Percentiles rank a stretch among this genome's conserved stretches.
Evolutionary conservation across 2,113 vertebrate genomes (phyloP).

Genomic region (Camelus bactrianus): DNA sequence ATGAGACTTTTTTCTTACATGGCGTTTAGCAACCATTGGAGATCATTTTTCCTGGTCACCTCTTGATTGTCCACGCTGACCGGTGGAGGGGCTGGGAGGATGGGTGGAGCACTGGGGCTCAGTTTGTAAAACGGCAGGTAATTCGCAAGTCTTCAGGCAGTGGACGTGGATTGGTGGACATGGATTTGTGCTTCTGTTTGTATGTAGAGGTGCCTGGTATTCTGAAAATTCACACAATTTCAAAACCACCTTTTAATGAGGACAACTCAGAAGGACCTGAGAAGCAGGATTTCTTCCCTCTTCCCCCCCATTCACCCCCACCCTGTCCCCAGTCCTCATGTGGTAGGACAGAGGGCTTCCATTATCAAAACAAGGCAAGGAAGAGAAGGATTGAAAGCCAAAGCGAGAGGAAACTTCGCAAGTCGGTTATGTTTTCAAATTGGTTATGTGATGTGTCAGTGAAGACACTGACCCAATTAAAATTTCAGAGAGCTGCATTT

Average conservation of each 20-base stretch:
- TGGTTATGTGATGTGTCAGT: background rate
- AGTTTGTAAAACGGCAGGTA: background rate
- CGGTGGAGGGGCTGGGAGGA: too few relatives aligned
- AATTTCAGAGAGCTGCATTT: background rate
- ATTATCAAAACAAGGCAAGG: background rate
- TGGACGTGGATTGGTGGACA: too few relatives aligned
- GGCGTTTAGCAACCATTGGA: background rate
- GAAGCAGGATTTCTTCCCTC: background rate
- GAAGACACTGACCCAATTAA: constrained; percentile 26
- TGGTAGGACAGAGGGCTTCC: background rate
- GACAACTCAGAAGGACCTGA: background rate
- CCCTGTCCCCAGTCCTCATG: background rate
- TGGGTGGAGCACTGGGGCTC: background rate
- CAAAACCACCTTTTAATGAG: background rate
- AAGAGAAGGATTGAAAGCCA: background rate
- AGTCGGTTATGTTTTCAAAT: background rate
- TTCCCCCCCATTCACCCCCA: fast-evolving
- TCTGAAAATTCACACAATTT: constrained; percentile 18
- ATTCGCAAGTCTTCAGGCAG: background rate
- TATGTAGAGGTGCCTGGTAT: background rate
- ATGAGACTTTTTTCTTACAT: background rate
- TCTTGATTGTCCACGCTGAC: background rate
- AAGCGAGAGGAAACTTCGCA: background rate
- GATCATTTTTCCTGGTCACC: background rate
- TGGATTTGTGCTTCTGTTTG: background rate